These are phyloP conservation scores for Siniperca knerii DNA, from an alignment of 2,113 vertebrate species.

Conservation along the genomic window DNA sequence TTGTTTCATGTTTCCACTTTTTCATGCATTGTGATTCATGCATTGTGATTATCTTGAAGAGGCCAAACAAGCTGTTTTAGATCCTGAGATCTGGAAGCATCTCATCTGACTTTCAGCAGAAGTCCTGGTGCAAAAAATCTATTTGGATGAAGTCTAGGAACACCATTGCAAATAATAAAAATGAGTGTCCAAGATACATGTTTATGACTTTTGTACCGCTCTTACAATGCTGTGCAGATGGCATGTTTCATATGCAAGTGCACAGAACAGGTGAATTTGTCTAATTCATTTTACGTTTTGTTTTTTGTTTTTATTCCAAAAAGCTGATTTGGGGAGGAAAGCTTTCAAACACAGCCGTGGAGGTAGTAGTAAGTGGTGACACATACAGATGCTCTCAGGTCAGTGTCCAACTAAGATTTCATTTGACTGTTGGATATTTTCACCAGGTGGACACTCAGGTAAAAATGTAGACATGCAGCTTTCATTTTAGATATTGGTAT, in stretches of 20 bases:
- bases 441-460: not conserved
- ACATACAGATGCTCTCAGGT: not conserved
- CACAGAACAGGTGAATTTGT: not conserved
- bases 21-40: constrained; percentile 13
- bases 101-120: constrained; percentile 38
- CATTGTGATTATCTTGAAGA: constrained; percentile 35
- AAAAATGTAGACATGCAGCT: not conserved
- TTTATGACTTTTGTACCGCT: not conserved
- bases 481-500: not conserved
- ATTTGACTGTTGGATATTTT: not conserved
- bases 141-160: not conserved
- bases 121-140: not conserved
- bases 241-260: not conserved
- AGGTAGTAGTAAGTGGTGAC: not conserved
- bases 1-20: constrained; percentile 15
- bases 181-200: not conserved
- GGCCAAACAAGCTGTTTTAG: constrained; percentile 32
- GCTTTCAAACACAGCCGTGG: constrained; percentile 5
- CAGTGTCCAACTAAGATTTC: not conserved
- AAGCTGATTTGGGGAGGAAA: constrained; percentile 35
- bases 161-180: not conserved
- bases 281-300: not conserved
- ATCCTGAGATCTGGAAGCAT: constrained; percentile 11
- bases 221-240: not conserved
- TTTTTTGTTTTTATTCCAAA: not conserved